Evolutionary conservation across 2,113 vertebrate species (phyloP).

Genomic region (Megaleporinus macrocephalus): DNA sequence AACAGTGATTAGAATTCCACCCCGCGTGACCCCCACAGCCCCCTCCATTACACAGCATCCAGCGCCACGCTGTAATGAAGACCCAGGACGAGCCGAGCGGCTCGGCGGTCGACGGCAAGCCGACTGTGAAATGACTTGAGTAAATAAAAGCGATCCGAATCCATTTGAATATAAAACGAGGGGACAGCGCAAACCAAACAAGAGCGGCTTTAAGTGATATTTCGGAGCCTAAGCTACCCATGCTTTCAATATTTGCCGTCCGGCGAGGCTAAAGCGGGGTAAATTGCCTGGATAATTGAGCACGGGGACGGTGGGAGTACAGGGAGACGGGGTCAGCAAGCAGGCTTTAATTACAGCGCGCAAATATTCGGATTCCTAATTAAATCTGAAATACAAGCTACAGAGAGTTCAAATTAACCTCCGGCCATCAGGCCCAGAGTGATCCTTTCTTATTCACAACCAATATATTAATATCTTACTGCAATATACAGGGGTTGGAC

Average conservation of each 20-base stretch:
- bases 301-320: constrained; percentile 48
- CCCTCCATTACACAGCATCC: background rate
- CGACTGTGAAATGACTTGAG: constrained; percentile 29
- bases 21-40: background rate
- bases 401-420: constrained; percentile 45
- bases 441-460: constrained; percentile 47
- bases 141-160: constrained; percentile 32
- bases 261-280: constrained; percentile 54
- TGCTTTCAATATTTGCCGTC: constrained; percentile 56
- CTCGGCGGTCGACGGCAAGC: background rate
- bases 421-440: constrained; percentile 18
- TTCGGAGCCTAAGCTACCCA: background rate
- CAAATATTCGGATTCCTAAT: constrained; percentile 48
- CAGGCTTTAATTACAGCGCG: constrained; percentile 47
- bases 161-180: constrained; percentile 23
- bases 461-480: constrained; percentile 39
- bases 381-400: constrained; percentile 43
- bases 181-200: constrained; percentile 34
- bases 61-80: background rate
- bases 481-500: no score
- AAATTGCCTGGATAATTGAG: constrained; percentile 68
- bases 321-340: constrained; percentile 56
- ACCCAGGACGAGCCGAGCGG: background rate
- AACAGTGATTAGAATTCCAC: background rate
- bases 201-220: constrained; percentile 57